phyloP scores from a whole-genome alignment of 2,888 invertebrate genomes.

The Digitonthophagus gazella region DNA sequence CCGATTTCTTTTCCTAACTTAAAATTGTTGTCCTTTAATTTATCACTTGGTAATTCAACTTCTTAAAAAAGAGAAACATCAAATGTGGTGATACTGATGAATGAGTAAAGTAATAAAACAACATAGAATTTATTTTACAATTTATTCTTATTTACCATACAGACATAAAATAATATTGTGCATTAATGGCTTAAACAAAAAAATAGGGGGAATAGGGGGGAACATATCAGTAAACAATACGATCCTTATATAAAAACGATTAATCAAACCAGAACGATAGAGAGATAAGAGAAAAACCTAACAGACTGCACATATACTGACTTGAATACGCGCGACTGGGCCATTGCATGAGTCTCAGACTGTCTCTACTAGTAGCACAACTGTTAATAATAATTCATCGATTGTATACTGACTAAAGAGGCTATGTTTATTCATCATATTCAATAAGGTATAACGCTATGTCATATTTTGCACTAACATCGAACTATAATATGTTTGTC shows the following conservation, averaged over 20 bases:
- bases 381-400: constrained; percentile 42
- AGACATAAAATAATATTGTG: constrained; percentile 54
- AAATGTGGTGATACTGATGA: too few species aligned
- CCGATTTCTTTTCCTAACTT: too few species aligned
- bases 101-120: constrained; percentile 17
- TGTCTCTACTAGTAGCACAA: constrained; percentile 51
- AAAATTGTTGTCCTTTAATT: too few species aligned
- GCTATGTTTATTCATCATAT: constrained; percentile 42
- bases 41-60: too few species aligned
- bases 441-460: constrained; percentile 41
- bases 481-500: constrained; percentile 48
- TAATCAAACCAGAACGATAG: constrained; percentile 2
- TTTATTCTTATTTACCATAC: constrained; percentile 53
- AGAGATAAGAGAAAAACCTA: constrained; percentile 37
- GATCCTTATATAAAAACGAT: constrained; percentile 16
- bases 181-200: constrained; percentile 41
- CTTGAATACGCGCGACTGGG: constrained; percentile 46
- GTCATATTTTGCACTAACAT: constrained; percentile 52
- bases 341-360: constrained; percentile 45
- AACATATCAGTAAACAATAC: constrained; percentile 27
- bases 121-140: constrained; percentile 40
- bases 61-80: too few species aligned
- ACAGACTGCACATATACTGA: constrained; percentile 45
- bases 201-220: too few species aligned
- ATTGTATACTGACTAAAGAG: constrained; percentile 51